Base-by-base conservation (phyloP, 1,140 invertebrate species). In the Ceratina australensis region DNA sequence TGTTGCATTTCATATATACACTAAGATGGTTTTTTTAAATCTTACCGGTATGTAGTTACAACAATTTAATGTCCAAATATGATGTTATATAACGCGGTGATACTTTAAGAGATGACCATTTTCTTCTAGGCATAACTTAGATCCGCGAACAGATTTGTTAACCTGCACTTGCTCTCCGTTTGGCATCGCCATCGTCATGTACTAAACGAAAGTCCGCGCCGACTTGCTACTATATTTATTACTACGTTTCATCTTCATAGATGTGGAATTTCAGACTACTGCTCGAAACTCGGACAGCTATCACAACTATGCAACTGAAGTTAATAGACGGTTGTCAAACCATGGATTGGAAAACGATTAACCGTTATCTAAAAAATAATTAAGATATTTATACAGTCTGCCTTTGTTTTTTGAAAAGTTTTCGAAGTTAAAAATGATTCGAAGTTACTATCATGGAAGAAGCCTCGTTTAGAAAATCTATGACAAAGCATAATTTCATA, bases 171-270 rank as follows among this genome's bases (percentile, higher is more conserved):
- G 56, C 10, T 49, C 1, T 15, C 50, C 12, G 20, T 12, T 7
- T 5, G 26, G 15, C 42, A 49, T n/a, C 52, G 2, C 50, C 24
- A 12, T 3, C 24, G 7, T 54, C 12, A 8, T 61, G 18, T 20
- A 42, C 33, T 42, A 42, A 64, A 72, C 59, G 5, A 5, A 42
- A 10, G 33, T n/a, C n/a, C n/a, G n/a, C n/a, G n/a, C n/a, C n/a
- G n/a, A n/a, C n/a, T n/a, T n/a, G n/a, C n/a, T 8, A 42, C 33
- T 42, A 42, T 61, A 42, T 63, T 72, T 78, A 50, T 72, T 49
- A 50, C 50, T 50, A 5, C 24, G 28, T 42, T 78, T 78, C 69
- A 50, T 26, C 10, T 42, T 42, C 33, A 42, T 42, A 42, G 5
- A 24, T 15, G 22, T 28, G 2, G 20, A 72, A 15, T 49, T 72